Evolutionary conservation across 2,888 invertebrate species (phyloP).

Genomic region (Apeira syringaria): DNA sequence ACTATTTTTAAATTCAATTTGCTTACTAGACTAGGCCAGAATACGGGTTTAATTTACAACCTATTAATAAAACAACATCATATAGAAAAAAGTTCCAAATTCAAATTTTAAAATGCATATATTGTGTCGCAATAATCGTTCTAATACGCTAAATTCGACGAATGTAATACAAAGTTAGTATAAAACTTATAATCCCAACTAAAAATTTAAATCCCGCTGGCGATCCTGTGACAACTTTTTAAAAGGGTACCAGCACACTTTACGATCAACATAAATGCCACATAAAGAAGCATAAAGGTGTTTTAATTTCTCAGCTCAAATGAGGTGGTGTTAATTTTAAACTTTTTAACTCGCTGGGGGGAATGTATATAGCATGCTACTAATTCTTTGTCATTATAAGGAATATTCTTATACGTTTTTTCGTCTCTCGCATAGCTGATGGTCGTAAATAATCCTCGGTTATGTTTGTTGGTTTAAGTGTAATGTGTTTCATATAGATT

Average conservation of each 20-base stretch:
- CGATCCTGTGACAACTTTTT: slow-evolving; percentile 57
- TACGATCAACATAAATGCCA: slow-evolving; percentile 77
- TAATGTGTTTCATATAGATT: slow-evolving; percentile 70
- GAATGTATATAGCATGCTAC: slow-evolving; percentile 53
- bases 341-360: slow-evolving; percentile 49
- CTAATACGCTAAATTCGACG: too few relatives aligned
- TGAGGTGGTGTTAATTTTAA: slow-evolving; percentile 76
- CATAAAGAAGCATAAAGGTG: slow-evolving; percentile 77
- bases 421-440: slow-evolving; percentile 51
- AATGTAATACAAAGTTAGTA: slow-evolving; percentile 3
- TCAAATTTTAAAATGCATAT: too few relatives aligned
- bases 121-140: too few relatives aligned
- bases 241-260: slow-evolving; percentile 68
- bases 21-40: too few relatives aligned
- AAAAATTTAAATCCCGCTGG: slow-evolving; percentile 35
- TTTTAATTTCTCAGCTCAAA: slow-evolving; percentile 79
- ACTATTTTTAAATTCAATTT: too few relatives aligned
- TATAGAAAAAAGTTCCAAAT: too few relatives aligned
- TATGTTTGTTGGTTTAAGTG: slow-evolving; percentile 76
- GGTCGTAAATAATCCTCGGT: slow-evolving; percentile 69
- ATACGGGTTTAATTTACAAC: too few relatives aligned
- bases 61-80: too few relatives aligned
- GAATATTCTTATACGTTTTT: slow-evolving; percentile 38
- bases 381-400: slow-evolving; percentile 75
- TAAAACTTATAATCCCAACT: slow-evolving; percentile 18